These are phyloP conservation scores for Urocitellus parryii DNA, from an alignment of 2,113 vertebrate species.

Conservation along the genomic window DNA sequence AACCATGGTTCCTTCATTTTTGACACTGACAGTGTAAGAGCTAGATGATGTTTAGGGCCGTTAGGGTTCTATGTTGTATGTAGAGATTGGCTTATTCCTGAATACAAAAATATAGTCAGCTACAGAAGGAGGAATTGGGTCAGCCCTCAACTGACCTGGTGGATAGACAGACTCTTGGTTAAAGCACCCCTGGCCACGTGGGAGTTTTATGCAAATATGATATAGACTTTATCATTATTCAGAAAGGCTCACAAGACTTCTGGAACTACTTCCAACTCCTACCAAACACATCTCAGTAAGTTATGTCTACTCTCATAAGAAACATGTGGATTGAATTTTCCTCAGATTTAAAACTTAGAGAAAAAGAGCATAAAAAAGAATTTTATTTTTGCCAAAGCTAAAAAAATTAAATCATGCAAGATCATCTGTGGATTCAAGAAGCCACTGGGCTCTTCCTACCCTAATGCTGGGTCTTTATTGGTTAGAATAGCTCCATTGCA, in stretches of 20 bases:
- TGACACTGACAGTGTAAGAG: background rate
- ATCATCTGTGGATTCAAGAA: conserved; percentile 8
- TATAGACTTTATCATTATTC: background rate
- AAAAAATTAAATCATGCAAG: background rate
- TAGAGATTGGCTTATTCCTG: background rate
- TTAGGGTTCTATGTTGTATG: background rate
- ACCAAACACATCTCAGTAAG: conserved; percentile 1
- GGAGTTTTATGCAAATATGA: conserved; percentile 10
- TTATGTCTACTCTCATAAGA: conserved; percentile 14
- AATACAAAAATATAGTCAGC: background rate
- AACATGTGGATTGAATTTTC: conserved; percentile 50
- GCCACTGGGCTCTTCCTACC: background rate
- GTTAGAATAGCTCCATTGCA: background rate
- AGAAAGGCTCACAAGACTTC: conserved; percentile 2
- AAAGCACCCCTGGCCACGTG: background rate
- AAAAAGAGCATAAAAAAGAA: conserved; percentile 36
- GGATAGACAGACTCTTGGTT: background rate
- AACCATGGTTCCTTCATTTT: background rate
- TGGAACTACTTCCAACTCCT: conserved; percentile 9
- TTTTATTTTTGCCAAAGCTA: conserved; percentile 29
- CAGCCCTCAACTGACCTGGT: background rate
- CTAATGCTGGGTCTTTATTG: background rate
- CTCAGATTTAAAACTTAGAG: conserved; percentile 49
- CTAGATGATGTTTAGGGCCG: background rate
- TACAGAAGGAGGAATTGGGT: background rate